These are phyloP conservation scores for Anoura caudifer DNA, from an alignment of 2,113 vertebrate species.

Conservation along the genomic window DNA sequence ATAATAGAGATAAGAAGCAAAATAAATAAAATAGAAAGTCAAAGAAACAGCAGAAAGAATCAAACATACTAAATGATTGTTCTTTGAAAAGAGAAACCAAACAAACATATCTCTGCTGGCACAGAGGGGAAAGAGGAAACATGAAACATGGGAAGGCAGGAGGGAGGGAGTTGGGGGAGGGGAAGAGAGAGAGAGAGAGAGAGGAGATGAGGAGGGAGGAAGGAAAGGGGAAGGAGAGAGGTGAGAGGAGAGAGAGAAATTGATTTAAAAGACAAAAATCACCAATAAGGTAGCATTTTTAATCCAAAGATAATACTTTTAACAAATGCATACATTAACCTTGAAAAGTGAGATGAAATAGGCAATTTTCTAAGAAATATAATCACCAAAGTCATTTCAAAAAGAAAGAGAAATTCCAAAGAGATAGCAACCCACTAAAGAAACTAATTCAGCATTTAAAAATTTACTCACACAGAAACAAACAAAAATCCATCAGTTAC, in stretches of 20 bases:
- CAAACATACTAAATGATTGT: neutral
- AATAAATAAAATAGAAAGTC: neutral
- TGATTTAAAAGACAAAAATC: neutral
- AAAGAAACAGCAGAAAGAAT: neutral
- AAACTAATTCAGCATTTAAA: neutral
- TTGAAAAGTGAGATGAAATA: neutral
- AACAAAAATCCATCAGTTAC: neutral
- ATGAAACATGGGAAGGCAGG: neutral
- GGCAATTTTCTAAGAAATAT: neutral
- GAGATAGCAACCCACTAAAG: neutral
- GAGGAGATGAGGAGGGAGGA: neutral
- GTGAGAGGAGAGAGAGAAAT: neutral
- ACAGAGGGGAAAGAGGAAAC: neutral
- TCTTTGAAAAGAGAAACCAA: neutral
- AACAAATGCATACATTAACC: neutral
- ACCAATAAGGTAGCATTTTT: neutral
- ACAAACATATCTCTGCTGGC: neutral
- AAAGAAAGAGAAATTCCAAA: conserved; percentile 21
- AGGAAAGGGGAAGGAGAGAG: no score
- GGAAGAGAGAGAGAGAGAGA: no score
- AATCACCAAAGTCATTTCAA: neutral
- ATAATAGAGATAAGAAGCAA: neutral
- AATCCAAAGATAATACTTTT: neutral
- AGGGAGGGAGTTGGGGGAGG: neutral
- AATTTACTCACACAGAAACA: neutral